phyloP scores from a whole-genome alignment of 2,113 vertebrate genomes.

The Dendrocopos noguchii region DNA sequence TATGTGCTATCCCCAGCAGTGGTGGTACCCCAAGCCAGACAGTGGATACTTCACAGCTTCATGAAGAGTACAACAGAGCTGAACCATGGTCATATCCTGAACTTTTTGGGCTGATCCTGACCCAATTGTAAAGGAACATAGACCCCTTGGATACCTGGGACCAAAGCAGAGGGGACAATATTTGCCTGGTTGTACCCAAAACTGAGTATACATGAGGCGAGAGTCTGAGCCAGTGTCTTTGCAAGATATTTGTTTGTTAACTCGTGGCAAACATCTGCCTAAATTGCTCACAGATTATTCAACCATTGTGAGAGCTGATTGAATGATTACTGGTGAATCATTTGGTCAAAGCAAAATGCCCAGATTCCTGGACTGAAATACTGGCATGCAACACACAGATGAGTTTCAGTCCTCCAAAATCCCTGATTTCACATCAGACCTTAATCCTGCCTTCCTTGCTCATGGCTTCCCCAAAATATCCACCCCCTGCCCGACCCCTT shows the following conservation, averaged over 20 bases:
- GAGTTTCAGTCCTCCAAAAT: conserved; percentile 13
- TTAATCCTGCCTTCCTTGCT: not conserved
- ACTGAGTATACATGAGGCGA: not conserved
- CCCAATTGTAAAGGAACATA: not conserved
- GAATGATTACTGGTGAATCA: conserved; percentile 60
- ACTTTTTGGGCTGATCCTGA: not conserved
- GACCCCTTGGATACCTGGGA: not conserved
- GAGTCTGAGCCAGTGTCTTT: not conserved
- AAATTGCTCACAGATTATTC: conserved; percentile 55
- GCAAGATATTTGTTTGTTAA: not conserved
- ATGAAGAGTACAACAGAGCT: not conserved
- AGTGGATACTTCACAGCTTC: not conserved
- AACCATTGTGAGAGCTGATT: not conserved
- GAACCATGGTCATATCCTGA: not conserved
- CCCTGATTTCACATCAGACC: not conserved
- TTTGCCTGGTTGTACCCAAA: not conserved
- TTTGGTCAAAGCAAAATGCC: conserved; percentile 51
- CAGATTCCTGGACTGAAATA: conserved; percentile 14
- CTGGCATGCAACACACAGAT: not conserved
- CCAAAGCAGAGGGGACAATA: not conserved
- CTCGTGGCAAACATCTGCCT: conserved; percentile 22
- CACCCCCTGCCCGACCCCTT: not conserved
- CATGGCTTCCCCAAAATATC: not conserved
- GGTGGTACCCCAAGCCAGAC: not conserved
- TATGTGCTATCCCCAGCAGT: fast-evolving